phyloP scores from a whole-genome alignment of 2,113 vertebrate genomes.

The Otolemur garnettii region DNA sequence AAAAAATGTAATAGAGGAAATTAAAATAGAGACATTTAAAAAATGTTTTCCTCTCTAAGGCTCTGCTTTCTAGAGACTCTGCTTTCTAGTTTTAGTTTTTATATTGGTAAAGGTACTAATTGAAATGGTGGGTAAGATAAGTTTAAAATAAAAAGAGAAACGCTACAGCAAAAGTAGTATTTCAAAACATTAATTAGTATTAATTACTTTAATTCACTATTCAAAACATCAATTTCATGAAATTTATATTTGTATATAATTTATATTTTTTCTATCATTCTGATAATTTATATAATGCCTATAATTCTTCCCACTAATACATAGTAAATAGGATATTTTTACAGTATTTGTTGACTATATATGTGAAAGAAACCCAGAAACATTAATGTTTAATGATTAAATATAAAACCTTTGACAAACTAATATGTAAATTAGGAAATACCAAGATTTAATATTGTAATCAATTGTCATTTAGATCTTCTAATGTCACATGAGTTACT shows the following conservation, averaged over 20 bases:
- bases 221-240: too few species aligned
- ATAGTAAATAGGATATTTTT: background rate
- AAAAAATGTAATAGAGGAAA: background rate
- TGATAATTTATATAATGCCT: background rate
- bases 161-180: background rate
- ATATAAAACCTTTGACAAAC: background rate
- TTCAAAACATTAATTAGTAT: background rate
- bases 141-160: background rate
- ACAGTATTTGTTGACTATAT: background rate
- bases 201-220: too few species aligned
- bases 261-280: background rate
- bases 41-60: background rate
- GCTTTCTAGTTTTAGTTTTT: background rate
- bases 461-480: background rate
- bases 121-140: background rate
- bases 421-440: background rate
- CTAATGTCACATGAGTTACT: background rate
- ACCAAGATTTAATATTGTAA: background rate
- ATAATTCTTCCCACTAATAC: background rate
- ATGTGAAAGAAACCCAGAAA: background rate
- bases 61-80: background rate
- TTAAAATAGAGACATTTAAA: background rate
- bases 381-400: background rate
- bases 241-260: too few species aligned
- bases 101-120: background rate